Evolutionary conservation across 2,113 vertebrate species (phyloP).

Genomic region (Triplophysa tibetana): DNA sequence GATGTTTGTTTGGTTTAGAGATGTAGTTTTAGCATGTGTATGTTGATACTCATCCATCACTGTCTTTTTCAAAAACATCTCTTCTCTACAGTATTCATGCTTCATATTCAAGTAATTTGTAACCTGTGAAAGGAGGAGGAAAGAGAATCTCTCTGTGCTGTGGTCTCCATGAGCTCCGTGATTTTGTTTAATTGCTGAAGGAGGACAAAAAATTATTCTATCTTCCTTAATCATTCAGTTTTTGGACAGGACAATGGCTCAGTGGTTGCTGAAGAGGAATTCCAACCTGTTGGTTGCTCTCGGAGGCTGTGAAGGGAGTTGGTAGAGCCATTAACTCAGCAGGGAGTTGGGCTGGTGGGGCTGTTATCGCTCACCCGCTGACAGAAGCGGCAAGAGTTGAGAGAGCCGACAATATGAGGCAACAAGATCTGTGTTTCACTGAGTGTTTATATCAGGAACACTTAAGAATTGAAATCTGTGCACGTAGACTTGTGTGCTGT

Average conservation of each 20-base stretch:
- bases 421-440: no score
- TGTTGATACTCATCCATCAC: slow-evolving; percentile 11
- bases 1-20: neutral
- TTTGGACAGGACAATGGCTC: no score
- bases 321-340: slow-evolving; percentile 29
- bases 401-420: no score
- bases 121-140: neutral
- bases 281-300: neutral
- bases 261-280: no score
- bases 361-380: slow-evolving; percentile 28
- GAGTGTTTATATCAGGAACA: no score
- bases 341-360: slow-evolving; percentile 21
- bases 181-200: neutral
- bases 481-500: no score
- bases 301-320: neutral
- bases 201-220: no score
- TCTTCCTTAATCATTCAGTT: no score
- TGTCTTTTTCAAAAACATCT: neutral
- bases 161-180: neutral
- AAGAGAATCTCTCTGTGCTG: neutral
- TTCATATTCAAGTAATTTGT: no score
- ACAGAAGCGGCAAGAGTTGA: neutral
- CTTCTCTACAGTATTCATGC: neutral
- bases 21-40: neutral
- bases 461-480: no score